These are phyloP conservation scores for Chaetorhynchus papuensis DNA, from an alignment of 2,113 vertebrate genomes.

Conservation along the genomic window DNA sequence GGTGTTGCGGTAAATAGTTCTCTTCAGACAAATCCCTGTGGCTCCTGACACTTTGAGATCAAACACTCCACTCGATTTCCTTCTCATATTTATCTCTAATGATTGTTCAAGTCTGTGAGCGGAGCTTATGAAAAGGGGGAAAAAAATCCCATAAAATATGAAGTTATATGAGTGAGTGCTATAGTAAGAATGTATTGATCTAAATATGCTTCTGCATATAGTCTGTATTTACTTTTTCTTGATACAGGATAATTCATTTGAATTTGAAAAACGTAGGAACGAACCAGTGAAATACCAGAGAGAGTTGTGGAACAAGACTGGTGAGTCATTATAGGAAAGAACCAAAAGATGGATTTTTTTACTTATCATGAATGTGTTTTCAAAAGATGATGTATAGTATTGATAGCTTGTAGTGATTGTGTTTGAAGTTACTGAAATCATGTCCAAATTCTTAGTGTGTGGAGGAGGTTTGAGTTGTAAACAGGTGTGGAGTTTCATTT, in stretches of 20 bases:
- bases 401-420: background rate
- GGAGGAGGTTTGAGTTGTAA: background rate
- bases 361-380: background rate
- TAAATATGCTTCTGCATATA: background rate
- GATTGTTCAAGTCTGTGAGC: background rate
- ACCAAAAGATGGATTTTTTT: fast-evolving
- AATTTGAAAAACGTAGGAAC: conserved; percentile 96
- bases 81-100: background rate
- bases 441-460: background rate
- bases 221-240: background rate
- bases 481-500: background rate
- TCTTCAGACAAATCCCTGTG: background rate
- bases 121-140: background rate
- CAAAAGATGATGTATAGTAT: background rate
- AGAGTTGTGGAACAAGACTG: conserved; percentile 89
- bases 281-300: conserved; percentile 93
- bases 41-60: background rate
- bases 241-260: conserved; percentile 90
- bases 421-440: background rate
- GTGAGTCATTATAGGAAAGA: conserved; percentile 67
- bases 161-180: background rate
- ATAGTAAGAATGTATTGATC: background rate
- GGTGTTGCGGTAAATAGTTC: background rate
- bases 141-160: fast-evolving
- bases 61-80: background rate